Evolutionary conservation across 1,140 invertebrate genomes (phyloP).

Genomic region (roundworm (Caenorhabditis elegans)): WBcel235 BX284602.5:10841001-10841500

Average conservation of each 20-base stretch:
- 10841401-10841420: too few species aligned
- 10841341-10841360: not conserved
- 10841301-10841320: not conserved
- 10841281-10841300: not conserved
- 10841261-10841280: not conserved
- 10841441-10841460: too few species aligned
- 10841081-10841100: not conserved
- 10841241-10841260: not conserved
- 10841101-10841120: not conserved
- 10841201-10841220: too few species aligned
- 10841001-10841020: conserved; percentile 89
- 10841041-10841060: not conserved
- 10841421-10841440: too few species aligned
- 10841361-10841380: too few species aligned
- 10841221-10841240: too few species aligned
- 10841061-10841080: not conserved
- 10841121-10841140: not conserved
- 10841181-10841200: not conserved
- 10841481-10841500: too few species aligned
- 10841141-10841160: not conserved
- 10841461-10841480: too few species aligned
- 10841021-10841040: conserved; percentile 84
- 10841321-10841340: not conserved
- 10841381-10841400: too few species aligned
- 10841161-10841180: not conserved